Evolutionary conservation across 30 jellyfish, hydroid and myxozoan genomes (phyloP), one percentile per base, ranked within the genome.

Genomic region (Hydractinia echinata): DNA sequence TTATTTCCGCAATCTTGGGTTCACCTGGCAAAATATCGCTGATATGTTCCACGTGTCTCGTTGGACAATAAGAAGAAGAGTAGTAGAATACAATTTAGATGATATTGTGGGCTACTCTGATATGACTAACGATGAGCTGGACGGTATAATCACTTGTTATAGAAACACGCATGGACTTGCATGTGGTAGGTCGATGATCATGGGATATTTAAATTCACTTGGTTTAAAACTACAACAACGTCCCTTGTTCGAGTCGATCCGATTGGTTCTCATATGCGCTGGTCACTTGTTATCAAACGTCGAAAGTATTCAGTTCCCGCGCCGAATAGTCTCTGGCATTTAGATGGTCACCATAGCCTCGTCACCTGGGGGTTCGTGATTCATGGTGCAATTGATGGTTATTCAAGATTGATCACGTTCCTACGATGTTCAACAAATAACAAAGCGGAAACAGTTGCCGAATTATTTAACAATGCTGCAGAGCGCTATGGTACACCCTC

Each of bases 11-110:
- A 30, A 30, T 30, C 44, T 30, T 30, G 44, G 44, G 44, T 30
- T 77, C 51, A 53, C 30, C 48, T 77, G 85, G 85, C 55, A 76
- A 56, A 66, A 77, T 51, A 77, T 77, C 30, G 85, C 85, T 21
- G 20, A 61, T 5, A 77, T 77, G 85, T 66, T 77, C 16, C 79
- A 5, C 19, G 85, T 77, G 51, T 77, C 85, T 66, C 30, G 85
- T 16, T 79, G 87, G 87, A 79, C 87, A 53, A 19, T 79, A 30
- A 21, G 53, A 30, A 79, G 87, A 68, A 79, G 87, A 64, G 87
- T 64, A 8, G 51, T 15, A 10, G 87, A 79, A 44, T 7, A 21
- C 58, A 68, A 67, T 58, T 67, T 79, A 61, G 60, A 79, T 13
- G 4, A 50, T 52, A 2, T 13, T 13, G 49, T 55, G 15, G 81